phyloP scores from a whole-genome alignment of 2,113 vertebrate species.

The Pygoscelis adeliae region DNA sequence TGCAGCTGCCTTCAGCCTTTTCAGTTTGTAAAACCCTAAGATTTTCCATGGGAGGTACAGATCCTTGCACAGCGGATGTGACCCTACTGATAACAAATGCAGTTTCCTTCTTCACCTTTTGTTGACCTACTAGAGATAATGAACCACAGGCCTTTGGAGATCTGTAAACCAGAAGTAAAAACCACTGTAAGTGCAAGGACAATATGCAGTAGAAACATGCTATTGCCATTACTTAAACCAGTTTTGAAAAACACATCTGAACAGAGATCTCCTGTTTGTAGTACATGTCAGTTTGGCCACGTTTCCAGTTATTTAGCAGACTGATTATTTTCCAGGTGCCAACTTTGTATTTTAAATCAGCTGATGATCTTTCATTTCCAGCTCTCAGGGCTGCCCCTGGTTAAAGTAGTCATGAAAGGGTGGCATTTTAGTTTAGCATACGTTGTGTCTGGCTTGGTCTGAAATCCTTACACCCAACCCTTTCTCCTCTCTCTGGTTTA shows the following conservation, averaged over 20 bases:
- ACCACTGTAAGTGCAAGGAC: not conserved
- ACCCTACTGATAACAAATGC: not conserved
- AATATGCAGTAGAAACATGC: not conserved
- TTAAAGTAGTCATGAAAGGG: not conserved
- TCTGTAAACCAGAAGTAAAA: not conserved
- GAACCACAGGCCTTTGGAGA: not conserved
- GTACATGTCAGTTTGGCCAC: not conserved
- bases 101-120: slow-evolving; percentile 19
- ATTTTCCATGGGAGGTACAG: not conserved
- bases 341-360: not conserved
- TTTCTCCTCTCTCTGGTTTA: not conserved
- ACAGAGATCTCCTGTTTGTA: not conserved
- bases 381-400: not conserved
- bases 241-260: not conserved
- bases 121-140: not conserved
- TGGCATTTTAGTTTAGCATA: not conserved
- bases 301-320: not conserved
- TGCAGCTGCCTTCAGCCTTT: not conserved
- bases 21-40: not conserved
- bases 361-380: not conserved
- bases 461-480: not conserved
- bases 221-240: not conserved
- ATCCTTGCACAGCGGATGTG: not conserved
- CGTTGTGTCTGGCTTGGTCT: not conserved
- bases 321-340: not conserved